A percentile compares a stretch with the other conserved stretches of the same genome.
These are phyloP conservation scores for Hyposoter dolosus DNA, from an alignment of 2,888 invertebrate genomes.

Conservation along the genomic window DNA sequence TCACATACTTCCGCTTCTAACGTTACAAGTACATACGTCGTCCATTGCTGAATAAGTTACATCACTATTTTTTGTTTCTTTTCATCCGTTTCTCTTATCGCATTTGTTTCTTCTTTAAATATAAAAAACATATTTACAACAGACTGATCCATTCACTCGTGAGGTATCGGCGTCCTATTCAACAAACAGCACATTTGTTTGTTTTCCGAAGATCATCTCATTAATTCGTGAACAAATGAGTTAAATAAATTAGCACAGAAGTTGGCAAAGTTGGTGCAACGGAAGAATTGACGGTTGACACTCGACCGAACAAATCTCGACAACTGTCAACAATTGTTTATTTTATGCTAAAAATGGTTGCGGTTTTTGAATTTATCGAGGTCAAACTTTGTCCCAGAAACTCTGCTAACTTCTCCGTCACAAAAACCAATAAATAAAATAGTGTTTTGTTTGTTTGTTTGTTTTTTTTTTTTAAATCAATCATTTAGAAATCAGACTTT, in stretches of 20 bases:
- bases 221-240: not conserved
- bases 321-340: not conserved
- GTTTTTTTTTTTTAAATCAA: not conserved
- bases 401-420: not conserved
- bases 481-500: slow-evolving; percentile 16
- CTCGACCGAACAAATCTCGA: not conserved
- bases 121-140: slow-evolving; percentile 81
- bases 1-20: slow-evolving; percentile 46
- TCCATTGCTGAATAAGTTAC: slow-evolving; percentile 45
- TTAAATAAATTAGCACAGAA: slow-evolving; percentile 1
- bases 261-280: not conserved
- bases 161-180: slow-evolving; percentile 76
- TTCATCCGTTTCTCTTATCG: slow-evolving; percentile 15
- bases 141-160: slow-evolving; percentile 75
- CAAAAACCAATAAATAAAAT: slow-evolving; percentile 18
- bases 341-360: not conserved
- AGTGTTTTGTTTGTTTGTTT: not conserved
- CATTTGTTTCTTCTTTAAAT: slow-evolving; percentile 62
- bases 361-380: not conserved
- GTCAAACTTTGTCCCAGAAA: not conserved
- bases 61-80: slow-evolving; percentile 31
- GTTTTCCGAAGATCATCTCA: slow-evolving; percentile 27
- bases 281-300: not conserved
- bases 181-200: slow-evolving; percentile 72
- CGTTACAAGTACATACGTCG: slow-evolving; percentile 55